phyloP scores from a whole-genome alignment of 1,140 invertebrate species.

The Solenopsis invicta region DNA sequence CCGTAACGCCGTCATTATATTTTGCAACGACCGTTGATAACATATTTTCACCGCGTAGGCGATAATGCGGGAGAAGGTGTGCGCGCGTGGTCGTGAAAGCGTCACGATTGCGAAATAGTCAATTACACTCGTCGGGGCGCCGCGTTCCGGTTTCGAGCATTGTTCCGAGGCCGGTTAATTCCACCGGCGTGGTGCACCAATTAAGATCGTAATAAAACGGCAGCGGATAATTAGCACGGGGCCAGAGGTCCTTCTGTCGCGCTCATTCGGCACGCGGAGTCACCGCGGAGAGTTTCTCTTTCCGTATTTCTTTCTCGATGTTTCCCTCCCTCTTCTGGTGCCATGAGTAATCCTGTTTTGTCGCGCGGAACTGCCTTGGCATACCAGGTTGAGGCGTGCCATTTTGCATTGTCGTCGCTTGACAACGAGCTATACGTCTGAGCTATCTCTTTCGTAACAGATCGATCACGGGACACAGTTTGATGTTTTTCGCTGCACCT shows the following conservation, averaged over 20 bases:
- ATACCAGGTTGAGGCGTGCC: constrained; percentile 73
- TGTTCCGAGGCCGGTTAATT: constrained; percentile 54
- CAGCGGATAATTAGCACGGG: constrained; percentile 66
- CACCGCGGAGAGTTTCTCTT: not conserved
- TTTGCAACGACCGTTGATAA: constrained; percentile 71
- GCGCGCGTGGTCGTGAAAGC: constrained; percentile 70
- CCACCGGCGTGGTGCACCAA: constrained; percentile 48
- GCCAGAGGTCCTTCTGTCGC: not conserved
- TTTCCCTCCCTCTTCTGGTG: constrained; percentile 37
- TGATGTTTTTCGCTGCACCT: not conserved
- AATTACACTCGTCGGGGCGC: constrained; percentile 65
- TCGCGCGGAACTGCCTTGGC: constrained; percentile 58
- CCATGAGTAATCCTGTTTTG: constrained; percentile 51
- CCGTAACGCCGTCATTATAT: constrained; percentile 58
- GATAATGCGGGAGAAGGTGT: constrained; percentile 65
- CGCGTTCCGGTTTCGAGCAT: constrained; percentile 60
- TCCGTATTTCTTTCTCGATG: constrained; percentile 26
- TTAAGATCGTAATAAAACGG: constrained; percentile 69
- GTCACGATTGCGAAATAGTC: constrained; percentile 72
- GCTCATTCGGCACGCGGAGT: not conserved
- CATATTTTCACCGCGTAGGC: constrained; percentile 74
- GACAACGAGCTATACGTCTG: constrained; percentile 51
- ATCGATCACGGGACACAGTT: not conserved
- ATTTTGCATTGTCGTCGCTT: constrained; percentile 70
- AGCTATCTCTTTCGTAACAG: constrained; percentile 51